phyloP scores from a whole-genome alignment of 2,113 vertebrate species.

The Entosphenus tridentatus region DNA sequence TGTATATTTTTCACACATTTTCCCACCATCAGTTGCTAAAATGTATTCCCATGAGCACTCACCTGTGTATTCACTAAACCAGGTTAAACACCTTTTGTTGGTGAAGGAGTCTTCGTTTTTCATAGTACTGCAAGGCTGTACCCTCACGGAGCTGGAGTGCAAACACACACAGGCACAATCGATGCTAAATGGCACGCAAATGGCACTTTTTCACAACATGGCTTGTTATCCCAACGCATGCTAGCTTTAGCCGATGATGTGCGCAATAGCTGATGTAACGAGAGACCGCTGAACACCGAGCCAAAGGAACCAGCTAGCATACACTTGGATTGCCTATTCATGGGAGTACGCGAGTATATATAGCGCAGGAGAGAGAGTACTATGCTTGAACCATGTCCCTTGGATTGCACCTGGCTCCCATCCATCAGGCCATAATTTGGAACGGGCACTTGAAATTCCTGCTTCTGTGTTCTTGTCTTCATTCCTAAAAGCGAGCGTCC shows the following conservation, averaged over 20 bases:
- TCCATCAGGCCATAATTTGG: too few relatives aligned
- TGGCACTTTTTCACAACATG: background rate
- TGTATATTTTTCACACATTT: background rate
- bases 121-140: background rate
- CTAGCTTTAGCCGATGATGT: background rate
- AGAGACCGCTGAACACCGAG: background rate
- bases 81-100: conserved; percentile 4
- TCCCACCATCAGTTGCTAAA: background rate
- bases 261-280: background rate
- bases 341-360: too few relatives aligned
- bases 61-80: conserved; percentile 4
- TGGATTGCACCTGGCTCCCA: too few relatives aligned
- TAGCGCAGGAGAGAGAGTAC: too few relatives aligned
- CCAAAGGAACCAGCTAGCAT: background rate
- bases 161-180: background rate
- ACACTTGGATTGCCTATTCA: background rate
- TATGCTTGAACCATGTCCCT: too few relatives aligned
- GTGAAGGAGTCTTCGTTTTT: background rate
- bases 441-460: too few relatives aligned
- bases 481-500: too few relatives aligned
- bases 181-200: background rate
- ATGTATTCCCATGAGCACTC: background rate
- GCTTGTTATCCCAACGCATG: background rate
- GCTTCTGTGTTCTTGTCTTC: too few relatives aligned
- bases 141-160: background rate